Evolutionary conservation across 2,888 invertebrate species (phyloP).

Genomic region (Melanargia galathea): DNA sequence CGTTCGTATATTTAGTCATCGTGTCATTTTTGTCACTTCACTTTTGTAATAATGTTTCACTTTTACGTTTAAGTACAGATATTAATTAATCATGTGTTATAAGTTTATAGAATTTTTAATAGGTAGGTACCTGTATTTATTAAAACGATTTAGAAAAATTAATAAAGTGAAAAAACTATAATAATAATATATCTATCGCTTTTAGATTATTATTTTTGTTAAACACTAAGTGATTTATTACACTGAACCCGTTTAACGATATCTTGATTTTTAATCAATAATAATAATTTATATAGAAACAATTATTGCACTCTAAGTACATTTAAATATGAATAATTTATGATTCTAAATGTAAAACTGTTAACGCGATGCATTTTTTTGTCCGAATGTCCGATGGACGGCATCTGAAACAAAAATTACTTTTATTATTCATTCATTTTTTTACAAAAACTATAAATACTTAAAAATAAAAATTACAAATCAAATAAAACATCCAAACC

Average conservation of each 20-base stretch:
- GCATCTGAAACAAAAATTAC: conserved; percentile 59
- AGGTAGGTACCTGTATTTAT: neutral
- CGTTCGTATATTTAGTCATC: neutral
- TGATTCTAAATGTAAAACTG: conserved; percentile 46
- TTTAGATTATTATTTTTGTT: conserved; percentile 1
- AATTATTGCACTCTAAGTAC: conserved; percentile 65
- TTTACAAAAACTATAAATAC: no score
- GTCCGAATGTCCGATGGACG: conserved; percentile 38
- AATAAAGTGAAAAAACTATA: neutral
- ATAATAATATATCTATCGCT: neutral
- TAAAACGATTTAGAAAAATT: neutral
- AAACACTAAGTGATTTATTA: conserved; percentile 17
- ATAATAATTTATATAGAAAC: conserved; percentile 18
- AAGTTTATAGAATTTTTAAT: neutral
- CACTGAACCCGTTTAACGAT: conserved; percentile 20
- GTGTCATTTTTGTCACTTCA: conserved; percentile 22
- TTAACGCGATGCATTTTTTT: conserved; percentile 35
- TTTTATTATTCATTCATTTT: conserved; percentile 7
- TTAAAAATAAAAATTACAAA: neutral
- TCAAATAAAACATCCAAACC: no score
- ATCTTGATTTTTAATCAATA: conserved; percentile 25
- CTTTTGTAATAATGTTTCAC: conserved; percentile 15
- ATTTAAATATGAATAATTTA: conserved; percentile 38
- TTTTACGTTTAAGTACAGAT: conserved; percentile 9
- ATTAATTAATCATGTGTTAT: neutral